These are phyloP conservation scores for Drosophila ananassae DNA, from an alignment of 1,140 invertebrate genomes.

Conservation along the genomic window DNA sequence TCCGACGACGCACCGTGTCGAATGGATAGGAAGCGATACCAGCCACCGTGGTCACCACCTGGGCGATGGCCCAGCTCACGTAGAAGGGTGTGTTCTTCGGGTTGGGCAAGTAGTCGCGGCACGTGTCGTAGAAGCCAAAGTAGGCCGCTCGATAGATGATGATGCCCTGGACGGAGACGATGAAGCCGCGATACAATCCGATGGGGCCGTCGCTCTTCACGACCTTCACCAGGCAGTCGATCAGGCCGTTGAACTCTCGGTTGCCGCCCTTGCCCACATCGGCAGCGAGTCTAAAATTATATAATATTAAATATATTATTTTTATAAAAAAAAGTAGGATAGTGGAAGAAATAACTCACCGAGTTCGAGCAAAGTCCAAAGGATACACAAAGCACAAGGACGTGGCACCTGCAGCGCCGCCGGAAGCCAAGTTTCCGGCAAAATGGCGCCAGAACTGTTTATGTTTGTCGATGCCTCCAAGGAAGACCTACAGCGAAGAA, in stretches of 20 bases:
- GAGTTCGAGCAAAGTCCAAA: slow-evolving; percentile 96
- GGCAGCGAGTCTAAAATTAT: slow-evolving; percentile 86
- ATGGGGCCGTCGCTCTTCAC: slow-evolving; percentile 92
- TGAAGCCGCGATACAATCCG: slow-evolving; percentile 96
- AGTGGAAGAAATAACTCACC: slow-evolving; percentile 38
- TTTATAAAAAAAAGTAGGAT: not conserved
- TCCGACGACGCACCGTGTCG: slow-evolving; percentile 95
- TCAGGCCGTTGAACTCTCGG: slow-evolving; percentile 93
- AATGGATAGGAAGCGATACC: slow-evolving; percentile 96
- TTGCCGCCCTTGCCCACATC: slow-evolving; percentile 92
- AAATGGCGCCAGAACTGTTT: slow-evolving; percentile 94
- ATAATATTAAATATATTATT: not conserved
- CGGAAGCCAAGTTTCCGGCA: slow-evolving; percentile 94
- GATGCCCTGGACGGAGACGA: slow-evolving; percentile 95
- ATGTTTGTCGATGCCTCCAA: slow-evolving; percentile 90
- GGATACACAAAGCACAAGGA: slow-evolving; percentile 97
- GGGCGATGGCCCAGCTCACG: slow-evolving; percentile 77
- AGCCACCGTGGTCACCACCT: slow-evolving; percentile 92
- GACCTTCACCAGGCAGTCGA: slow-evolving; percentile 94
- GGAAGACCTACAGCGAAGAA: slow-evolving; percentile 70
- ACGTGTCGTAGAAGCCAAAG: slow-evolving; percentile 93
- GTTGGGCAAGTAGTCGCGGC: slow-evolving; percentile 92
- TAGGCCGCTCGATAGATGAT: slow-evolving; percentile 95
- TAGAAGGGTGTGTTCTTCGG: slow-evolving; percentile 92
- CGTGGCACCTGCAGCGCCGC: slow-evolving; percentile 95